These are phyloP conservation scores for Lithophane semibrunnea DNA, from an alignment of 2,888 invertebrate species.

Conservation along the genomic window DNA sequence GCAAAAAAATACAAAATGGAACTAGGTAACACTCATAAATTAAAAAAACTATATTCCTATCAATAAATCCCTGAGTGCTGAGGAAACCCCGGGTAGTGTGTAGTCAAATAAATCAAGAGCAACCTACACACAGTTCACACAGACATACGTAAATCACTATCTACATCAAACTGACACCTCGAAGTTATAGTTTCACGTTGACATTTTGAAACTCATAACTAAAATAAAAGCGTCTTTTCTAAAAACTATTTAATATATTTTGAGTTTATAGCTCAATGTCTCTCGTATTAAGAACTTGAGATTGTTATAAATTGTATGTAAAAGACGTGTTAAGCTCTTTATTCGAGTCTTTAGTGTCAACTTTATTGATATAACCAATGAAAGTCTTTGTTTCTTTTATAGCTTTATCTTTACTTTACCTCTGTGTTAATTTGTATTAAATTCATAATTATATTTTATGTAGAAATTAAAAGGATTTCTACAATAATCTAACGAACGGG, in stretches of 20 bases:
- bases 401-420: slow-evolving; percentile 9
- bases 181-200: slow-evolving; percentile 20
- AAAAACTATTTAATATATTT: slow-evolving; percentile 19
- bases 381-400: slow-evolving; percentile 21
- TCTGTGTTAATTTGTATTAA: background rate
- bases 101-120: slow-evolving; percentile 27
- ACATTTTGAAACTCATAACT: background rate
- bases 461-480: too few species aligned
- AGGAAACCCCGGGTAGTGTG: slow-evolving; percentile 16
- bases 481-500: background rate
- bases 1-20: background rate
- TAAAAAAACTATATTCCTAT: background rate
- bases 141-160: slow-evolving; percentile 6
- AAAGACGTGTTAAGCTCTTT: slow-evolving; percentile 17
- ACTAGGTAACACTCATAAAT: background rate
- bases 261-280: slow-evolving; percentile 21
- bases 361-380: slow-evolving; percentile 18
- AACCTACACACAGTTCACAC: slow-evolving; percentile 20
- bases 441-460: slow-evolving; percentile 6
- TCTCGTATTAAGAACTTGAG: slow-evolving; percentile 23
- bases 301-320: slow-evolving; percentile 21
- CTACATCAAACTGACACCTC: slow-evolving; percentile 9
- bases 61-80: slow-evolving; percentile 22
- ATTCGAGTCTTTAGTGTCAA: slow-evolving; percentile 18
- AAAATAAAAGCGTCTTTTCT: slow-evolving; percentile 9